Base-by-base conservation (phyloP, 2,888 invertebrate genomes). In the Lasioglossum oenotherae region DNA sequence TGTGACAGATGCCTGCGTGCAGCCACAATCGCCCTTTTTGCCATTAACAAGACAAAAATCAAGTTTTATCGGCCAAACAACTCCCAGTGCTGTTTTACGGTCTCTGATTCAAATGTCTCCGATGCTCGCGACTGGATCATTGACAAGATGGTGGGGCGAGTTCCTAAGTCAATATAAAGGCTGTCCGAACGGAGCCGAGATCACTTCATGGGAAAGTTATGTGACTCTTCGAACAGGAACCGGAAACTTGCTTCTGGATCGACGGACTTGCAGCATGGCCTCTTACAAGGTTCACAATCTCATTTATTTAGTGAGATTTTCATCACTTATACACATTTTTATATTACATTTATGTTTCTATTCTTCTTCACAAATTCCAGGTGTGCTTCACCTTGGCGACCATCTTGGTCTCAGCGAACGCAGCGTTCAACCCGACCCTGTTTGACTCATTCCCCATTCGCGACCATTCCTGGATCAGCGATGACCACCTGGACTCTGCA, bases 141-240 rank as follows among this genome's bases (percentile, higher is more conserved):
- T 86, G 84, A 83, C 78, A 77, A 85, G 46, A 72, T 75, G 76
- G 90, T 86, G 86, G 88, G 88, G 85, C 49, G 79, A 35, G 60
- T 79, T 81, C 76, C 87, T 82, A 90, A 93, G 91, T 93, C 93
- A 85, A 94, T 95, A 95, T 95, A 95, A 95, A 95, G 91, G 90
- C 92, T 88, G 90, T 90, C 83, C 83, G 84, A 80, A 80, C 80
- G 64, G 77, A 87, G 87, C 86, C 83, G 82, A 87, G 92, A 91
- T 94, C 94, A 94, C 93, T 94, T 93, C 91, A 88, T 89, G 91
- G 91, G 92, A 93, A 93, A 93, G 93, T 93, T 91, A 91, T 91
- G 92, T 87, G 87, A 79, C 86, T 85, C 88, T 86, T 78, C 86
- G 80, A 82, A 89, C 87, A 86, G 85, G 79, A 88, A 91, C 80